These are phyloP conservation scores for Oreochromis spilurus DNA, from an alignment of 2,113 vertebrate genomes.

Conservation along the genomic window DNA sequence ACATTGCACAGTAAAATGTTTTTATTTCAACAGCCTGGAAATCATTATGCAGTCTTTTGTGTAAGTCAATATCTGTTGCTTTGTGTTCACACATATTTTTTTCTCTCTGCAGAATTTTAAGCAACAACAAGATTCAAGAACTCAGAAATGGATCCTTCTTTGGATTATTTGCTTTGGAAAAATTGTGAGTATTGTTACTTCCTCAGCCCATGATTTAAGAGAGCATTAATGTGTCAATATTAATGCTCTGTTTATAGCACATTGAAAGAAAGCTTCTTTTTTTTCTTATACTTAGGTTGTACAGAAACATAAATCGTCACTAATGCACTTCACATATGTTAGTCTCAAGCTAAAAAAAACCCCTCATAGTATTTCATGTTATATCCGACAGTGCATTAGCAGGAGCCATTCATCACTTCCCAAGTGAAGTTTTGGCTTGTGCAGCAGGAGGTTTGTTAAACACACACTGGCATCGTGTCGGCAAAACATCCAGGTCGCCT, in stretches of 20 bases:
- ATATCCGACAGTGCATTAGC: not conserved
- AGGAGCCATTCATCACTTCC: slow-evolving; percentile 12
- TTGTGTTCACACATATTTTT: not conserved
- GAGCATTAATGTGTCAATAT: not conserved
- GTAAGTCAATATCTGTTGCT: not conserved
- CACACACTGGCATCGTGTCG: slow-evolving; percentile 19
- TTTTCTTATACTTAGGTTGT: not conserved
- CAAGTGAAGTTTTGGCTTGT: not conserved
- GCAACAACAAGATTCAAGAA: slow-evolving; percentile 94
- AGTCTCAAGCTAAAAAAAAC: not conserved
- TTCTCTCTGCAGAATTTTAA: slow-evolving; percentile 82
- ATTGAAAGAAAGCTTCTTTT: not conserved
- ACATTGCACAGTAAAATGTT: not conserved
- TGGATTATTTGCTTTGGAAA: slow-evolving; percentile 85
- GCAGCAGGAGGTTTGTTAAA: slow-evolving; percentile 7
- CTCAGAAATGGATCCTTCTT: slow-evolving; percentile 90
- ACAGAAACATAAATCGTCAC: not conserved
- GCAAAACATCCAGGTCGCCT: slow-evolving; percentile 33
- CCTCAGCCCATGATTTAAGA: not conserved
- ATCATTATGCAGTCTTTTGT: not conserved
- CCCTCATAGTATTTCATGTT: not conserved
- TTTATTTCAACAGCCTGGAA: not conserved
- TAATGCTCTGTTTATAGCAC: not conserved
- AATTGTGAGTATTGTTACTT: slow-evolving; percentile 81
- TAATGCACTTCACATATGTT: not conserved